These are phyloP conservation scores for Lepidurus apus DNA, from an alignment of 1,140 invertebrate species.

Conservation along the genomic window DNA sequence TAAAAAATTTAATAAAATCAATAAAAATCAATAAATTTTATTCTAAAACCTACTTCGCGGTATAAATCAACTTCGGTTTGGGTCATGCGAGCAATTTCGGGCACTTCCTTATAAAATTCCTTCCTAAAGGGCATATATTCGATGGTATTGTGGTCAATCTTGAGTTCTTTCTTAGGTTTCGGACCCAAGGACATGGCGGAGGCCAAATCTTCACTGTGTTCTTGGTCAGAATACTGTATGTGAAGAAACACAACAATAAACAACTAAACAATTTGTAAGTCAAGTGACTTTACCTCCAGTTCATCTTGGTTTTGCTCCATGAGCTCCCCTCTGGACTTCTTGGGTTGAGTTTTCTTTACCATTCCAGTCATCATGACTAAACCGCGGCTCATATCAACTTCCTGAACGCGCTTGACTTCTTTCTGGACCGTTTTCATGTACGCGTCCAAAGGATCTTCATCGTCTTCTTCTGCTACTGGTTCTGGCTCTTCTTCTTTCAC, in stretches of 20 bases:
- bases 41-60: constrained; percentile 51
- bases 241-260: constrained; percentile 30
- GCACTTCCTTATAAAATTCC: constrained; percentile 93
- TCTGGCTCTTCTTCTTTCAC: constrained; percentile 47
- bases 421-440: constrained; percentile 93
- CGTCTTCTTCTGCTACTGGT: constrained; percentile 53
- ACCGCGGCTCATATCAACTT: constrained; percentile 45
- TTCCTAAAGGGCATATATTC: constrained; percentile 88
- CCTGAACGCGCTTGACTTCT: constrained; percentile 69
- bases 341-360: constrained; percentile 75
- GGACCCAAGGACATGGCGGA: constrained; percentile 81
- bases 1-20: constrained; percentile 47
- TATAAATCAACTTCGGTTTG: constrained; percentile 79
- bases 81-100: constrained; percentile 84
- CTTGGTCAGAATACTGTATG: constrained; percentile 84
- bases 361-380: constrained; percentile 83
- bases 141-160: constrained; percentile 77
- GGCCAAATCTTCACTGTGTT: constrained; percentile 90
- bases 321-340: constrained; percentile 78
- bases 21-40: constrained; percentile 25
- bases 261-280: constrained; percentile 24
- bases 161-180: constrained; percentile 80
- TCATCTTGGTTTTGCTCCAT: constrained; percentile 97
- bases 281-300: constrained; percentile 59
- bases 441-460: constrained; percentile 92